phyloP scores from a whole-genome alignment of 2,888 invertebrate genomes.

The Lamproptera curius region DNA sequence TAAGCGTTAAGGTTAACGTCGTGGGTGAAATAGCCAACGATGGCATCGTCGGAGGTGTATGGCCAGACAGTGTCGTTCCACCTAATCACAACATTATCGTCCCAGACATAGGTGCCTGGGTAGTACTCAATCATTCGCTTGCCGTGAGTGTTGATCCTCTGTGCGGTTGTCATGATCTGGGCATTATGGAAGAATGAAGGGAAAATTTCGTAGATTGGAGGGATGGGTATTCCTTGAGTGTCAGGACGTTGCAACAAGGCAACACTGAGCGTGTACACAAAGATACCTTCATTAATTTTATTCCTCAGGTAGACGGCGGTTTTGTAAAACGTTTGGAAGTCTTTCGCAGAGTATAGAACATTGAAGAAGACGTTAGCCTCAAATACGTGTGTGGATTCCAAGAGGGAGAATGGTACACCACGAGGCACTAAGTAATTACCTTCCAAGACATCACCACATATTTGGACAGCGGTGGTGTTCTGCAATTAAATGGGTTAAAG shows the following conservation, averaged over 20 bases:
- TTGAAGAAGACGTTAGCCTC: slow-evolving; percentile 82
- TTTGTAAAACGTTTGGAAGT: slow-evolving; percentile 83
- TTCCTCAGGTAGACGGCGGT: slow-evolving; percentile 83
- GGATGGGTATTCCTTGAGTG: slow-evolving; percentile 80
- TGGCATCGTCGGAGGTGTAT: slow-evolving; percentile 69
- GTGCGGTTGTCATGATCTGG: slow-evolving; percentile 82
- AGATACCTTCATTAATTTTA: slow-evolving; percentile 83
- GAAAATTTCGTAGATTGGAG: slow-evolving; percentile 84
- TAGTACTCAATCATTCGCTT: slow-evolving; percentile 44
- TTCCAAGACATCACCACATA: slow-evolving; percentile 74
- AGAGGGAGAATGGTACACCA: slow-evolving; percentile 77
- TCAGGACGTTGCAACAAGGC: slow-evolving; percentile 81
- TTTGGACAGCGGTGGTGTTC: slow-evolving; percentile 74
- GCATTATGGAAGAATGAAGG: slow-evolving; percentile 85
- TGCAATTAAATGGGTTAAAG: slow-evolving; percentile 51
- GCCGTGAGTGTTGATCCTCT: slow-evolving; percentile 74
- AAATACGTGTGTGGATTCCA: slow-evolving; percentile 75
- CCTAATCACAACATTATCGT: slow-evolving; percentile 75
- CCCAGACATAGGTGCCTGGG: slow-evolving; percentile 51
- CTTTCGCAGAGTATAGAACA: slow-evolving; percentile 83
- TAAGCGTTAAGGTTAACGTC: slow-evolving; percentile 83
- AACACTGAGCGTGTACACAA: slow-evolving; percentile 80
- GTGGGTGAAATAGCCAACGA: slow-evolving; percentile 84
- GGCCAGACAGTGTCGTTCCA: slow-evolving; percentile 81
- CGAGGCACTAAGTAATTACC: slow-evolving; percentile 74